Evolutionary conservation across 2,797 vertebrate species (phyloP), one percentile per base, ranked within the genome.

Genomic region (Cossypha caffra): DNA sequence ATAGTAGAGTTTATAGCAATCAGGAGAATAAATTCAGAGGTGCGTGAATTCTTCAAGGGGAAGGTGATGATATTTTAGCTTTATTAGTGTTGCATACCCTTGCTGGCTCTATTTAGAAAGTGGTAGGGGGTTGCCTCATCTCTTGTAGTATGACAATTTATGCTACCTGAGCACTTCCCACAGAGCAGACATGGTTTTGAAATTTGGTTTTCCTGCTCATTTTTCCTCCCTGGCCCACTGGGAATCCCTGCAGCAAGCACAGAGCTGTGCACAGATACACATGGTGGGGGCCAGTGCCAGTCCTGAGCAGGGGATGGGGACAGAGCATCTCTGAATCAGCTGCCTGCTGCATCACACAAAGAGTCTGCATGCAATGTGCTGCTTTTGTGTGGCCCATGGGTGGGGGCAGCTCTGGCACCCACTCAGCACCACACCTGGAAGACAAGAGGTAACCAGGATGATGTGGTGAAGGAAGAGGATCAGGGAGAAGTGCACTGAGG

Each of bases 101-200:
- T 91, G n/a, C 78, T 63, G 83, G 48, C 33, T 97, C 80, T 91
- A 94, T 97, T 96, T 90, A 83, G 82, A 58, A 96, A 95, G 51
- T 86, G 25, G 83, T 71, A 88, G 95, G 93, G 90, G 79, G 83
- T 77, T 88, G 64, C 64, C 37, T 94, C 3, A 0, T 54, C 76
- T 88, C 76, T 42, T 43, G 42, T 43, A 43, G 42, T 43, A 5
- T 54, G n/a, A 50, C 87, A 93, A 88, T 91, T 92, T 97, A 72
- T 86, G 75, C 92, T 90, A 89, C 77, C 95, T 63, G 55, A 89
- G 28, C 59, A 12, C 74, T 89, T 94, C 95, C 89, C 54, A 48
- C 84, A 92, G 93, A 92, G 94, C 51, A 96, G 57, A 86, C 0
- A 0, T 11, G 21, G 71, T 40, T 93, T 79, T 90, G 43, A 54